Evolutionary conservation across 2,113 vertebrate species (phyloP).

Genomic region (Melozone crissalis): DNA sequence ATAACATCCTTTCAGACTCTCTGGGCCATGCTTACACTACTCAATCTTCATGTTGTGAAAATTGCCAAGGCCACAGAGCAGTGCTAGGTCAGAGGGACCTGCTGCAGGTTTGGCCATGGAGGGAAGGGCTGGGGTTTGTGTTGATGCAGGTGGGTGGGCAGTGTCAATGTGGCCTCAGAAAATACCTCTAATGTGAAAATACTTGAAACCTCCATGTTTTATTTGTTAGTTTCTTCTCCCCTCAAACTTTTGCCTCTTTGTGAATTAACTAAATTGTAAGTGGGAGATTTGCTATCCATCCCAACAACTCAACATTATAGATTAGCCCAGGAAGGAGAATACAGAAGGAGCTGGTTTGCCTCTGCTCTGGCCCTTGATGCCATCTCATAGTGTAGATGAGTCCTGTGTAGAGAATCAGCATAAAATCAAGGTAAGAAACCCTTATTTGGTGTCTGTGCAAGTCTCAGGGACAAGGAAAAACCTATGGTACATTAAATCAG

Average conservation of each 20-base stretch:
- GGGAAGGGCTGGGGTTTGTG: not conserved
- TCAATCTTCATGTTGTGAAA: not conserved
- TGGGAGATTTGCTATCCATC: not conserved
- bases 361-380: not conserved
- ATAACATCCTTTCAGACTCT: not conserved
- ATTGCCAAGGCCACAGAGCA: not conserved
- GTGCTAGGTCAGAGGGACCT: not conserved
- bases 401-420: not conserved
- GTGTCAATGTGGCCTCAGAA: not conserved
- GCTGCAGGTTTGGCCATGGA: not conserved
- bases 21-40: not conserved
- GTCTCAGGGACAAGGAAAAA: not conserved
- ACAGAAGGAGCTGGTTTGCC: not conserved
- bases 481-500: not conserved
- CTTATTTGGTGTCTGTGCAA: not conserved
- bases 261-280: not conserved
- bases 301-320: not conserved
- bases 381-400: not conserved
- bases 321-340: not conserved
- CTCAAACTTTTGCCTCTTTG: not conserved
- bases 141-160: not conserved
- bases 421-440: slow-evolving; percentile 13
- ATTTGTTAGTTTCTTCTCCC: not conserved
- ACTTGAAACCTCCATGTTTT: not conserved
- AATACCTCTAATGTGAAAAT: not conserved